Conservation (phyloP, 2,888 invertebrate genomes). For the Yponomeuta sedellus region DNA sequence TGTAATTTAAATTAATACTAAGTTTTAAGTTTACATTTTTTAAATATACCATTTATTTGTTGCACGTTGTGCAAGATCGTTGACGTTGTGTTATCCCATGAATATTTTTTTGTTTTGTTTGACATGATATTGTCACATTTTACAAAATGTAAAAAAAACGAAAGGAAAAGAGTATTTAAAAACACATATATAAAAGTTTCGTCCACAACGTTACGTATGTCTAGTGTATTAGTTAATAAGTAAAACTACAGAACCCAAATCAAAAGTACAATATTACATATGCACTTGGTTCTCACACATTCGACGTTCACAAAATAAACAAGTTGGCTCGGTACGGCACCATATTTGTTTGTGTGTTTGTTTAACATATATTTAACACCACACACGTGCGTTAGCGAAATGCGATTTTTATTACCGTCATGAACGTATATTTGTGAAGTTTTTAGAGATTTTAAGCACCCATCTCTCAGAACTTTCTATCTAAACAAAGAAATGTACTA, state of each 20-base stretch:
- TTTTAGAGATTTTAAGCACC: background rate
- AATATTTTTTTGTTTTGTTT: too few species aligned
- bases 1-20: too few species aligned
- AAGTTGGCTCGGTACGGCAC: slow-evolving; percentile 30
- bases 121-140: too few species aligned
- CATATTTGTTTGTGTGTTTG: slow-evolving; percentile 38
- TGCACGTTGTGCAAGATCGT: too few species aligned
- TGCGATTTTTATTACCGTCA: slow-evolving; percentile 1
- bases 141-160: too few species aligned
- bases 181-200: too few species aligned
- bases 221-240: too few species aligned
- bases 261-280: background rate
- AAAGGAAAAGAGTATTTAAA: too few species aligned
- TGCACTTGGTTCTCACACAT: slow-evolving; percentile 23
- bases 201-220: too few species aligned
- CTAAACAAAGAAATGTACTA: background rate
- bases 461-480: background rate
- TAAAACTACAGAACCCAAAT: background rate
- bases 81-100: too few species aligned
- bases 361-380: slow-evolving; percentile 43
- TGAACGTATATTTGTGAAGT: background rate
- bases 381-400: slow-evolving; percentile 33
- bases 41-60: too few species aligned
- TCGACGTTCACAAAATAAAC: slow-evolving; percentile 50
- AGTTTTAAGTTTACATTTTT: too few species aligned